Evolutionary conservation across 2,888 invertebrate species (phyloP).

Genomic region (Polia nebulosa): DNA sequence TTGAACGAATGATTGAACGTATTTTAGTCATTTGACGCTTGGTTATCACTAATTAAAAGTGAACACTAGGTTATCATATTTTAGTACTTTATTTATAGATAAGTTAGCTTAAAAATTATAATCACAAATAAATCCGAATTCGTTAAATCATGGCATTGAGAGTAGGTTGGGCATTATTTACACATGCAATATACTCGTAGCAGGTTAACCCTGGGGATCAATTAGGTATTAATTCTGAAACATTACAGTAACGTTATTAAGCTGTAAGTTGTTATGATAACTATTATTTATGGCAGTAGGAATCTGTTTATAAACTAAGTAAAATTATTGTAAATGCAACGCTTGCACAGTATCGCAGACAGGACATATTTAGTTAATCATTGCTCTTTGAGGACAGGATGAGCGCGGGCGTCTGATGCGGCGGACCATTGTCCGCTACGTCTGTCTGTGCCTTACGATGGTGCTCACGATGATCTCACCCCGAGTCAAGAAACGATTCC

Average conservation of each 20-base stretch:
- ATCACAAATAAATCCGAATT: constrained; percentile 3
- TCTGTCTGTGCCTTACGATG: constrained; percentile 96
- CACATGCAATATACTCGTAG: not conserved
- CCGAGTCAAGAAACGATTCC: constrained; percentile 97
- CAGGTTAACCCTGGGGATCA: constrained; percentile 1
- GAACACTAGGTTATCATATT: not conserved
- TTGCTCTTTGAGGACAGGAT: constrained; percentile 89
- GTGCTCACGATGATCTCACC: constrained; percentile 97
- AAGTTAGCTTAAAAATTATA: not conserved
- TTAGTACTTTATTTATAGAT: not conserved
- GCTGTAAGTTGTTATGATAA: not conserved
- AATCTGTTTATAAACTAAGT: constrained; percentile 6
- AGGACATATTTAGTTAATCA: constrained; percentile 60
- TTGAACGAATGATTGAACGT: constrained; percentile 7
- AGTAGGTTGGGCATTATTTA: not conserved
- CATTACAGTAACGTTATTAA: not conserved
- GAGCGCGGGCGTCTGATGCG: constrained; percentile 96
- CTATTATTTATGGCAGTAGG: not conserved
- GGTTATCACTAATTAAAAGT: constrained; percentile 2
- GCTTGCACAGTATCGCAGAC: constrained; percentile 19
- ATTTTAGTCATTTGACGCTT: constrained; percentile 20
- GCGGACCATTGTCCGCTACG: constrained; percentile 95
- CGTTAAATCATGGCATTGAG: not conserved
- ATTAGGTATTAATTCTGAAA: not conserved
- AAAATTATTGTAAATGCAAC: constrained; percentile 8